These are phyloP conservation scores for Tauraco erythrolophus DNA, from an alignment of 2,113 vertebrate species.

Conservation along the genomic window DNA sequence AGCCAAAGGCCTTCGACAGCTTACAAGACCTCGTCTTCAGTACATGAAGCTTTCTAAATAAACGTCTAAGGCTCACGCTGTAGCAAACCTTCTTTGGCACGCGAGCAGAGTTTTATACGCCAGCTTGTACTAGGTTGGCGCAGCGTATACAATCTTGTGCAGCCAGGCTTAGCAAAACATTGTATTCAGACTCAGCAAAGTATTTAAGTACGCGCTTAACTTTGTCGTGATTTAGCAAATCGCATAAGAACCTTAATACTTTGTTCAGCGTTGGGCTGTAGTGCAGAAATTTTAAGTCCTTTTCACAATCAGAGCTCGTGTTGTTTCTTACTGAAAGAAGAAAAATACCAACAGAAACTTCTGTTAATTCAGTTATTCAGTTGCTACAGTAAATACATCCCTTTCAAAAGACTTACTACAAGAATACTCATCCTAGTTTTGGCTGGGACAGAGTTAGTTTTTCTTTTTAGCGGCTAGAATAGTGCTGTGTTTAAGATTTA, in stretches of 20 bases:
- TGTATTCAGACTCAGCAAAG: not conserved
- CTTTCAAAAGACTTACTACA: not conserved
- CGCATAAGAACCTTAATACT: not conserved
- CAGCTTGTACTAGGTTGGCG: not conserved
- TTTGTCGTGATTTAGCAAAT: not conserved
- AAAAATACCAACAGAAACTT: not conserved
- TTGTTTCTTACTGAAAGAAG: not conserved
- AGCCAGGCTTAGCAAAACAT: not conserved
- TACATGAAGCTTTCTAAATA: not conserved
- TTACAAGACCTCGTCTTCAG: not conserved
- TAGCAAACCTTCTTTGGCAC: not conserved
- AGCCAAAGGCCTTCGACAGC: not conserved
- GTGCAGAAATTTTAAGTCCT: not conserved
- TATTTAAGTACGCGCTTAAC: not conserved
- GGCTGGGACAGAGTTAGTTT: too few species aligned
- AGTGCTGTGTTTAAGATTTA: too few species aligned
- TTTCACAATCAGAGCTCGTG: not conserved
- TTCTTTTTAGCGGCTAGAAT: too few species aligned
- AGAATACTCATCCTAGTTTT: not conserved
- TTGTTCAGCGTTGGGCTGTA: rapidly evolving
- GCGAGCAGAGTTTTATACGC: not conserved
- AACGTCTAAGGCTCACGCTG: not conserved
- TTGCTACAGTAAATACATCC: not conserved
- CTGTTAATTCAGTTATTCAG: not conserved
- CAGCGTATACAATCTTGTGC: not conserved